Evolutionary conservation across 30 jellyfish, hydroid and myxozoan genomes (phyloP), one percentile per base, ranked within the genome.

Genomic region (Chironex yamaguchii): DNA sequence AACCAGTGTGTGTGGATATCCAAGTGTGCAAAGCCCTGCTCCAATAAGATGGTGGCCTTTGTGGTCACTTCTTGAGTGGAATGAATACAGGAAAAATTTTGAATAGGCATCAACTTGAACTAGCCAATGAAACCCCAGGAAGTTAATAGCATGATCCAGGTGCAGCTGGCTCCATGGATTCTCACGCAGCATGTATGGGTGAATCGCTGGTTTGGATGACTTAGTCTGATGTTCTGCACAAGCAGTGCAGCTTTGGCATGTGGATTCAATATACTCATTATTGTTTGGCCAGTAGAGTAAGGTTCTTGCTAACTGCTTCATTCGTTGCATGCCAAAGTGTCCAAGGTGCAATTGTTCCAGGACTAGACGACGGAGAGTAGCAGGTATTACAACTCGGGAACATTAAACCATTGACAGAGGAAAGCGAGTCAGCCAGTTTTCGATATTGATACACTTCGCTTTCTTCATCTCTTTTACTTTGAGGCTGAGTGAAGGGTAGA

Each of bases 261-360:
- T 17, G 11, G 26, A 62, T 23, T 25, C 42, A 34, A 71, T 82
- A 49, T 67, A 14, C 3, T 32, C 34, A 52, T 65, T 54, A 34
- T 67, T 82, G 12, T 67, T 34, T 17, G 85, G 92, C 93, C 91
- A 82, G 92, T 82, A 71, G 11, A 50, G 53, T 1, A 67, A 51
- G 26, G 90, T 6, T 70, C 87, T 24, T 13, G 93, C 93, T 30
- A 82, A 36, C 58, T 42, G 58, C 42, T 70, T 82, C 91, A 70
- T 82, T 13, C 63, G 51, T 27, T 67, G 78, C 58, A 82, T 82
- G 24, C 93, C 92, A 2, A 68, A 2, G 34, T 82, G 93, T 13
- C 93, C 92, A 3, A 63, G 85, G 23, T 82, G 91, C 22, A 82
- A 48, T 4, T 31, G 17, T 31, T 72, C 79, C 2, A 72, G 89